These are phyloP conservation scores for Venusia cambrica DNA, from an alignment of 2,888 invertebrate genomes.

Conservation along the genomic window DNA sequence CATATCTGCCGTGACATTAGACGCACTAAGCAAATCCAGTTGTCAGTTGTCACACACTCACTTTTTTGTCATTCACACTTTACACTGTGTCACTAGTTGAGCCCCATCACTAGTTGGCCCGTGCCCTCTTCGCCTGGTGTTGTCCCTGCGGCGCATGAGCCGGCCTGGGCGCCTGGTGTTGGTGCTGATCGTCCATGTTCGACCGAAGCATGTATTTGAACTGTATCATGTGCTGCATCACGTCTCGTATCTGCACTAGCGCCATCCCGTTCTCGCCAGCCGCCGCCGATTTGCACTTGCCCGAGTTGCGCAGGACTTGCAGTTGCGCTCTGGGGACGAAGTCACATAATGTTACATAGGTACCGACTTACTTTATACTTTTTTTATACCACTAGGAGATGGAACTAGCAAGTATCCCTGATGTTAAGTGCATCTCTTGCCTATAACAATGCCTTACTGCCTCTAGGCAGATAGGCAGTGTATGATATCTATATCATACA, in stretches of 20 bases:
- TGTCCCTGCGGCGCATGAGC: slow-evolving; percentile 36
- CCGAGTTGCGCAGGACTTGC: slow-evolving; percentile 87
- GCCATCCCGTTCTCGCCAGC: slow-evolving; percentile 87
- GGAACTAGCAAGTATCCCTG: too few species aligned
- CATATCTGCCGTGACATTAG: too few species aligned
- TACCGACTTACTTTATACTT: too few species aligned
- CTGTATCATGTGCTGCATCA: slow-evolving; percentile 92
- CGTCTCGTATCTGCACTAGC: slow-evolving; percentile 90
- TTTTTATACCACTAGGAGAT: too few species aligned
- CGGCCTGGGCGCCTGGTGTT: slow-evolving; percentile 38
- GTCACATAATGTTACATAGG: too few species aligned
- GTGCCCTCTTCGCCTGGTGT: slow-evolving; percentile 52
- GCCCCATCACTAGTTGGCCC: slow-evolving; percentile 50
- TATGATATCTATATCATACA: too few species aligned
- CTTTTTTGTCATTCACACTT: slow-evolving; percentile 4
- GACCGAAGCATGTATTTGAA: slow-evolving; percentile 91
- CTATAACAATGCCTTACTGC: too few species aligned
- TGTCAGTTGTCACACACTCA: too few species aligned
- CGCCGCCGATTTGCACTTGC: slow-evolving; percentile 85
- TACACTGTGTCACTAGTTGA: slow-evolving; percentile 7
- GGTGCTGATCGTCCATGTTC: slow-evolving; percentile 53
- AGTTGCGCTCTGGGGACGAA: slow-evolving; percentile 83
- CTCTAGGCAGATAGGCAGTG: too few species aligned
- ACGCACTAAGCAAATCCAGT: too few species aligned
- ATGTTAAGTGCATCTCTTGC: too few species aligned